Evolutionary conservation across 2,888 invertebrate species (phyloP).

Genomic region (Uloborus plumipes): DNA sequence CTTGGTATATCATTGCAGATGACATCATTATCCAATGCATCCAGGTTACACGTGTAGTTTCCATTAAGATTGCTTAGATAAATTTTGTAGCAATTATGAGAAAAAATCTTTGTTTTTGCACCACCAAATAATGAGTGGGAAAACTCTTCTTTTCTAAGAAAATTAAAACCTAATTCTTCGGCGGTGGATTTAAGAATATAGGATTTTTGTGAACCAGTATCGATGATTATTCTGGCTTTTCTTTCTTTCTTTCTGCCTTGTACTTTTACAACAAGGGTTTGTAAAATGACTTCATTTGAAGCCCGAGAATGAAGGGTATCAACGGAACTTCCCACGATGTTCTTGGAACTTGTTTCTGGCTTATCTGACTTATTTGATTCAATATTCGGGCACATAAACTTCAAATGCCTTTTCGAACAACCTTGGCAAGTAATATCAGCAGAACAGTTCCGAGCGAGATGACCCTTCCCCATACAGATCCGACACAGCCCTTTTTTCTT

Average conservation of each 20-base stretch:
- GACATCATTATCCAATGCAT: neutral
- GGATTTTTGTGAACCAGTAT: slow-evolving; percentile 4
- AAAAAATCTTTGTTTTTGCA: neutral
- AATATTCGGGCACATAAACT: slow-evolving; percentile 10
- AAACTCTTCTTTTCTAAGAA: slow-evolving; percentile 2
- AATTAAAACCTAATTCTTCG: slow-evolving; percentile 25
- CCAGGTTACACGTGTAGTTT: neutral
- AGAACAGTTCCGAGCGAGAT: too few species aligned
- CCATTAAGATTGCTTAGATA: neutral
- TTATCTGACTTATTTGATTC: neutral
- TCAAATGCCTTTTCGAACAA: too few species aligned
- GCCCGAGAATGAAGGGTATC: slow-evolving; percentile 5
- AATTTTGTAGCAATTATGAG: slow-evolving; percentile 13
- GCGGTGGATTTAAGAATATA: slow-evolving; percentile 20
- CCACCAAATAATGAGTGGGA: slow-evolving; percentile 9
- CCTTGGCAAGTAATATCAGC: too few species aligned
- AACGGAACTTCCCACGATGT: neutral
- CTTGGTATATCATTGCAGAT: slow-evolving; percentile 5
- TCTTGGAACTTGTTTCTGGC: too few species aligned
- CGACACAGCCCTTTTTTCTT: too few species aligned
- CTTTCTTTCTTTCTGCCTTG: neutral
- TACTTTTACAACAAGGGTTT: neutral
- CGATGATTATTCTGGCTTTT: slow-evolving; percentile 1
- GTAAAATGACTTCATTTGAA: neutral
- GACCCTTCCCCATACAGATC: too few species aligned